phyloP scores from a whole-genome alignment of 2,888 invertebrate species.

The Tridacna gigas region DNA sequence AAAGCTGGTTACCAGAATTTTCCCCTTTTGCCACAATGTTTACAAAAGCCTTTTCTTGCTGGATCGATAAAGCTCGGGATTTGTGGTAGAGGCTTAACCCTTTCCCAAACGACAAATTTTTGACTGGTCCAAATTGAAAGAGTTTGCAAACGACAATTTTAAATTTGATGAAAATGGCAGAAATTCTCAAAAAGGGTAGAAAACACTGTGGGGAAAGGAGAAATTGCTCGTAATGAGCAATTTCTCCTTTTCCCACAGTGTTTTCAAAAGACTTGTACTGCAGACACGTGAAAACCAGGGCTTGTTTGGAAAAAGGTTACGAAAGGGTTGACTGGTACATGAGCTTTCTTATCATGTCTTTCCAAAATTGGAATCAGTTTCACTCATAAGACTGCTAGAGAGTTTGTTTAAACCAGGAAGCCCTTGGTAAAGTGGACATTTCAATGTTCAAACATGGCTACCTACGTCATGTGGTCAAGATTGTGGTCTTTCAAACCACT shows the following conservation, averaged over 20 bases:
- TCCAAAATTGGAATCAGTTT: slow-evolving; percentile 5
- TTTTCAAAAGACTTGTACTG: background rate
- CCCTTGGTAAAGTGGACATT: slow-evolving; percentile 4
- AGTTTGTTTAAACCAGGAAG: slow-evolving; percentile 18
- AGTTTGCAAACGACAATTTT: no score
- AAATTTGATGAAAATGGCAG: no score
- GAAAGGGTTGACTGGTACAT: background rate
- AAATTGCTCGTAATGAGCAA: background rate
- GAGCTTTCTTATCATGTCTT: background rate
- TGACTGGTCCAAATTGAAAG: no score
- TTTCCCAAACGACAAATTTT: no score
- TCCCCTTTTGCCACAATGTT: no score
- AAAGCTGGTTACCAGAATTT: no score
- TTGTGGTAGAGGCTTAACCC: no score
- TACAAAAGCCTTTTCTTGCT: no score
- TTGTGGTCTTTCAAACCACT: background rate
- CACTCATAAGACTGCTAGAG: background rate
- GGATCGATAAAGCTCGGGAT: no score
- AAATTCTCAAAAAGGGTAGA: background rate
- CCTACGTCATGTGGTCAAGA: slow-evolving; percentile 15
- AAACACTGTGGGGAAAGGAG: background rate
- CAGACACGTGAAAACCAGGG: background rate
- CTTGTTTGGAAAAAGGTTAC: background rate
- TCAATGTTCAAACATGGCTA: slow-evolving; percentile 14
- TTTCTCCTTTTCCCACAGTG: background rate